Conservation (phyloP, 2,113 vertebrate species). For the Oxygymnocypris stewartii region DNA sequence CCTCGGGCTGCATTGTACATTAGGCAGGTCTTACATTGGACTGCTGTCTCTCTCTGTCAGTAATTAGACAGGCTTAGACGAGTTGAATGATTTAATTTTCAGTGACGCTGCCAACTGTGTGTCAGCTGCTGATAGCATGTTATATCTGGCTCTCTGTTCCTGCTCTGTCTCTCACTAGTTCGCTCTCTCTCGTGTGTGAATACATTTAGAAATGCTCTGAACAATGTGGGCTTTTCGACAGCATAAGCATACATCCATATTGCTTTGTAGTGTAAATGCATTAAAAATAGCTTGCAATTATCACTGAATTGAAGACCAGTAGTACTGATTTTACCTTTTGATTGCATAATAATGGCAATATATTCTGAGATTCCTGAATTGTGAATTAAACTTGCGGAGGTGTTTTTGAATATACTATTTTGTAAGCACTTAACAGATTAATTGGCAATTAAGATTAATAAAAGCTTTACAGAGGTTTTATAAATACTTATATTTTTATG, state of each 20-base stretch:
- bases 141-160: slow-evolving; percentile 9
- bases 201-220: background rate
- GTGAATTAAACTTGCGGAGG: too few relatives aligned
- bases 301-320: background rate
- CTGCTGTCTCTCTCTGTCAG: slow-evolving; percentile 16
- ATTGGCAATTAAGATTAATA: background rate
- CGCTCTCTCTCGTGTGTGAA: background rate
- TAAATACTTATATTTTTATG: background rate
- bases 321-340: background rate
- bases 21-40: slow-evolving; percentile 7
- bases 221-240: background rate
- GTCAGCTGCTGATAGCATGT: slow-evolving; percentile 29
- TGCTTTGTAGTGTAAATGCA: background rate
- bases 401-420: background rate
- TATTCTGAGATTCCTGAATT: background rate
- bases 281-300: background rate
- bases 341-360: background rate
- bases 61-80: slow-evolving; percentile 1
- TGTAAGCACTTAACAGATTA: background rate
- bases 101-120: slow-evolving; percentile 5
- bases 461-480: background rate
- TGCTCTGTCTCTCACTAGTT: background rate
- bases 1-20: slow-evolving; percentile 23
- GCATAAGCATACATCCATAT: background rate
- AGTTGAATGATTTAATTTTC: slow-evolving; percentile 41